phyloP scores from a whole-genome alignment of 2,888 invertebrate species.

The Mythimna albipuncta region DNA sequence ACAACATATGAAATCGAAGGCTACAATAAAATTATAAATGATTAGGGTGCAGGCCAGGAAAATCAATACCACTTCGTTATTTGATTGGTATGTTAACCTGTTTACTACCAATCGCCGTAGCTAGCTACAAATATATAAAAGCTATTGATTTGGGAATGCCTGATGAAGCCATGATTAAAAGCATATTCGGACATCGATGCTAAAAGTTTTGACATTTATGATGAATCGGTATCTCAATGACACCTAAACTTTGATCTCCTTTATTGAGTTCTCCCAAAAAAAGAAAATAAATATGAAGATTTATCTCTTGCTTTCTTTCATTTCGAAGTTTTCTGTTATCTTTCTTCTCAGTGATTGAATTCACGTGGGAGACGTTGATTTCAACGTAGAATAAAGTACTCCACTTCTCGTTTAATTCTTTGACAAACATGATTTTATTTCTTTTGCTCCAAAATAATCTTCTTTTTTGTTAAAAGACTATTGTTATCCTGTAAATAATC shows the following conservation, averaged over 20 bases:
- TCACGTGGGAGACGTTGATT: slow-evolving; percentile 36
- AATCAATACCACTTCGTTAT: slow-evolving; percentile 44
- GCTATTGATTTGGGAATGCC: slow-evolving; percentile 11
- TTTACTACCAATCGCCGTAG: slow-evolving; percentile 9
- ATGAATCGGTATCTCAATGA: slow-evolving; percentile 12
- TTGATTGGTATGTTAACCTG: slow-evolving; percentile 38
- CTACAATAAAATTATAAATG: slow-evolving; percentile 35
- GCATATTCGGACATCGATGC: neutral
- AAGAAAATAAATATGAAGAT: slow-evolving; percentile 17
- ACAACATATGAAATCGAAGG: slow-evolving; percentile 24
- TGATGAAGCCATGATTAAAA: neutral
- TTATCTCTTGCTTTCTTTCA: slow-evolving; percentile 30
- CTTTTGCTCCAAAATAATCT: slow-evolving; percentile 22
- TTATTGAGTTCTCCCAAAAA: slow-evolving; percentile 3
- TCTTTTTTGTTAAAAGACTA: slow-evolving; percentile 8
- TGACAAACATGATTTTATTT: slow-evolving; percentile 29
- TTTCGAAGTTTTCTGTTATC: slow-evolving; percentile 31
- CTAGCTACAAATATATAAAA: slow-evolving; percentile 3
- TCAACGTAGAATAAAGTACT: slow-evolving; percentile 26
- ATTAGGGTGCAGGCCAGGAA: slow-evolving; percentile 41
- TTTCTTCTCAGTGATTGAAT: slow-evolving; percentile 42
- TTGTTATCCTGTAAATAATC: neutral
- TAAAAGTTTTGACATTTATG: slow-evolving; percentile 4
- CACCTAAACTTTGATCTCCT: neutral
- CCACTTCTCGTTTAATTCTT: slow-evolving; percentile 36